Evolutionary conservation across 2,888 invertebrate species (phyloP).

Genomic region (Phengaris arion): DNA sequence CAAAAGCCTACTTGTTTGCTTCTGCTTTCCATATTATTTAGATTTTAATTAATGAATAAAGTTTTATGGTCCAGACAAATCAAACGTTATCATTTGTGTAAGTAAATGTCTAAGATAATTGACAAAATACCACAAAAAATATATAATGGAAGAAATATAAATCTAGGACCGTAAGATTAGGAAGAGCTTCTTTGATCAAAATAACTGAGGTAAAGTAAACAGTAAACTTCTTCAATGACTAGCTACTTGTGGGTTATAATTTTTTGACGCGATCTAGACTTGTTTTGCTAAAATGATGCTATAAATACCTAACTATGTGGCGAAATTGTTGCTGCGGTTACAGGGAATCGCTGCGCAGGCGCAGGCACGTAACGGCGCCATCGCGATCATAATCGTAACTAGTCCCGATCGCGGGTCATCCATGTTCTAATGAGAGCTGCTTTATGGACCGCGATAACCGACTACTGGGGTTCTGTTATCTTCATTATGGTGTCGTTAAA

Average conservation of each 20-base stretch:
- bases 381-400: constrained; percentile 17
- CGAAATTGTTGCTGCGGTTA: not conserved
- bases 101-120: constrained; percentile 5
- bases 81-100: constrained; percentile 15
- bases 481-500: constrained; percentile 15
- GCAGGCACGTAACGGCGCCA: constrained; percentile 1
- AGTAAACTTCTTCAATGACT: not conserved
- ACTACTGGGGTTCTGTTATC: constrained; percentile 20
- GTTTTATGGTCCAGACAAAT: not conserved
- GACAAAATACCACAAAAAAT: constrained; percentile 14
- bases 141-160: not conserved
- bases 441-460: constrained; percentile 13
- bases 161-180: not conserved
- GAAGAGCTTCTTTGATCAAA: not conserved
- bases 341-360: not conserved
- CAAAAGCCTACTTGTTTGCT: not conserved
- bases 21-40: constrained; percentile 1
- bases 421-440: constrained; percentile 11
- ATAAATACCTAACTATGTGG: not conserved
- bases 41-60: constrained; percentile 5
- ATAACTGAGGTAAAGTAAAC: not conserved
- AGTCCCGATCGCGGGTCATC: constrained; percentile 14
- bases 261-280: not conserved
- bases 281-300: not conserved
- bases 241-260: not conserved